These are phyloP conservation scores for Neodiprion virginianus DNA, from an alignment of 1,140 invertebrate genomes.

Conservation along the genomic window DNA sequence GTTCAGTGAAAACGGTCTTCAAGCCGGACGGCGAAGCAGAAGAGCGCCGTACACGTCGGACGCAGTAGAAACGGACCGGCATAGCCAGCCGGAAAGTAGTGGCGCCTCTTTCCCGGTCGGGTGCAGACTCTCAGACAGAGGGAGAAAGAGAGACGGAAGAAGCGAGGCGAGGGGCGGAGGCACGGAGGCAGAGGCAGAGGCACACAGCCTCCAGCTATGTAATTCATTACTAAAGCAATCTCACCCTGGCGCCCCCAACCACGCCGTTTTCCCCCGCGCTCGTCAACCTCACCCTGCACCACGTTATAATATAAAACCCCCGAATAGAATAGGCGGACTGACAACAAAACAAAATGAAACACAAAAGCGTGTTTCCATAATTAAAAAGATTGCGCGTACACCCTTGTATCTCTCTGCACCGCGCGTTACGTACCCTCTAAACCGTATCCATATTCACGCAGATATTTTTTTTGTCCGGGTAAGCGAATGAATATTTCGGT, in stretches of 20 bases:
- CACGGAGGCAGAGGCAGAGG: constrained; percentile 52
- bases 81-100: no score
- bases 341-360: constrained; percentile 59
- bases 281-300: constrained; percentile 43
- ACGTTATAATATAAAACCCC: constrained; percentile 57
- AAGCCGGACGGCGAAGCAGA: no score
- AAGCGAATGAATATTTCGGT: no score
- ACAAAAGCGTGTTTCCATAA: constrained; percentile 57
- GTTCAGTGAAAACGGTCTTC: no score
- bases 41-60: no score
- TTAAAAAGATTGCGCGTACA: constrained; percentile 57
- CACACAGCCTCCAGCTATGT: constrained; percentile 63
- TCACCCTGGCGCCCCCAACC: constrained; percentile 48
- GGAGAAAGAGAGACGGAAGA: constrained; percentile 19
- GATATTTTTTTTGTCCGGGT: no score
- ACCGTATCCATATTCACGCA: not conserved
- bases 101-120: no score
- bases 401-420: constrained; percentile 27
- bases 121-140: constrained; percentile 16
- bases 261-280: constrained; percentile 31
- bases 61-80: no score
- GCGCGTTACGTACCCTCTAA: constrained; percentile 14
- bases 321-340: constrained; percentile 53
- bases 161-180: constrained; percentile 27
- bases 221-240: constrained; percentile 66